phyloP scores from a whole-genome alignment of 2,113 vertebrate species.

The Carassius gibelio region DNA sequence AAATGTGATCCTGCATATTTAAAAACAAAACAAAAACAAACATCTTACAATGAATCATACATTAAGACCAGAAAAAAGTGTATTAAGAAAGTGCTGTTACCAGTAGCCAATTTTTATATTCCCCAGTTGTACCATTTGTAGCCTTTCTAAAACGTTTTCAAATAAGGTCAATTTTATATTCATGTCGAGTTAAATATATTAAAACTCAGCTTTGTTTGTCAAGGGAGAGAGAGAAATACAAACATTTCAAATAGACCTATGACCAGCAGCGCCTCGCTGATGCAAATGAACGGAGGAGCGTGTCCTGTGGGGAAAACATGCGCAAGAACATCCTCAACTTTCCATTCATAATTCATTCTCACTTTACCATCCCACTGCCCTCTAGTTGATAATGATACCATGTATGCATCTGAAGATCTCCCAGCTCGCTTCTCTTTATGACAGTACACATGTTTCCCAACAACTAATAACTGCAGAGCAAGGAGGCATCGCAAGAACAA shows the following conservation, averaged over 20 bases:
- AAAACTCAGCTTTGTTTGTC: constrained; percentile 6
- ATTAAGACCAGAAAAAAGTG: background rate
- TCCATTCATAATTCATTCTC: constrained; percentile 78
- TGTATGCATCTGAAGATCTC: constrained; percentile 73
- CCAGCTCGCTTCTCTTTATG: constrained; percentile 71
- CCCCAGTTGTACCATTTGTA: background rate
- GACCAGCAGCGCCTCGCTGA: constrained; percentile 19
- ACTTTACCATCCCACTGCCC: constrained; percentile 72
- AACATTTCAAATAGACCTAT: constrained; percentile 65
- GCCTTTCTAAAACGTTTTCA: constrained; percentile 3
- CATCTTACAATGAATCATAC: background rate
- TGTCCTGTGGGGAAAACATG: constrained; percentile 36
- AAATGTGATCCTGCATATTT: no score
- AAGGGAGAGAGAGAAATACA: background rate
- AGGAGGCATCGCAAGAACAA: constrained; percentile 36
- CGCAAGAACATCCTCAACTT: constrained; percentile 59
- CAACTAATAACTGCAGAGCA: constrained; percentile 72
- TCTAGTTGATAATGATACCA: constrained; percentile 73
- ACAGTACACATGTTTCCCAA: constrained; percentile 65
- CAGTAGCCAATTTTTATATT: constrained; percentile 7
- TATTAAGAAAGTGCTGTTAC: background rate
- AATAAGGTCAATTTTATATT: constrained; percentile 5
- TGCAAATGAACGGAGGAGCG: constrained; percentile 45
- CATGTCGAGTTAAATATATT: background rate
- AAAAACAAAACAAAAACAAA: background rate